A percentile compares a stretch with the other conserved stretches of the same genome.
Conservation (phyloP, 2,113 vertebrate species). For the Callochromis pleurospilus region DNA sequence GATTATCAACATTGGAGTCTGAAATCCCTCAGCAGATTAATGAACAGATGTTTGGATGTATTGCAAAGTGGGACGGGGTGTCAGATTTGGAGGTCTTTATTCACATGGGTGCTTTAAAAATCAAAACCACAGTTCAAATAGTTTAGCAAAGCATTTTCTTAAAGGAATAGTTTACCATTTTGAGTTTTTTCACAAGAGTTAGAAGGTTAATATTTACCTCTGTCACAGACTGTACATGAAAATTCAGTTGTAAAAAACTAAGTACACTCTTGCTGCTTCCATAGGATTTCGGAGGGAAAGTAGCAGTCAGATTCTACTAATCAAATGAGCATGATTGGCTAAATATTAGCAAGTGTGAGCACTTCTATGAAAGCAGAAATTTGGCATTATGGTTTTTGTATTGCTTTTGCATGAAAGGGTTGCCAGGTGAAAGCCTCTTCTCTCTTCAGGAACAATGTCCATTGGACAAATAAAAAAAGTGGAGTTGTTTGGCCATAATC, state of each 20-base stretch:
- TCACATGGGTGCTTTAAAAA: background rate
- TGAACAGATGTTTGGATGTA: constrained; percentile 25
- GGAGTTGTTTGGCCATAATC: background rate
- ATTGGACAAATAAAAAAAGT: background rate
- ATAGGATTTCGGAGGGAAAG: background rate
- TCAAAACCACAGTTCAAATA: background rate
- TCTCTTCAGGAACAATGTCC: background rate
- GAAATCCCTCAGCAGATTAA: background rate
- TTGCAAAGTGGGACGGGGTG: background rate
- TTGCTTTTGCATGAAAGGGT: background rate
- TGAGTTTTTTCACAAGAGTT: background rate
- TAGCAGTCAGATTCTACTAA: background rate
- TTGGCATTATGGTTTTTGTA: background rate
- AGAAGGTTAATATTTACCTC: background rate
- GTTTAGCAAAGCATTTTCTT: background rate
- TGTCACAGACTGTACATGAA: background rate
- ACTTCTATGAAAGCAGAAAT: background rate
- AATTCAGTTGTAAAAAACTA: background rate
- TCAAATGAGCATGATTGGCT: background rate
- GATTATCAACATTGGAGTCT: background rate
- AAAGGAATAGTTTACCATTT: background rate
- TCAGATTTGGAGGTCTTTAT: constrained; percentile 2
- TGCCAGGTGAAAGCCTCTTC: background rate
- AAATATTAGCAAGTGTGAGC: background rate
- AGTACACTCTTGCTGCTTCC: background rate